Evolutionary conservation across 2,797 vertebrate genomes (phyloP).

Genomic region (Pseudomugil gertrudae): DNA sequence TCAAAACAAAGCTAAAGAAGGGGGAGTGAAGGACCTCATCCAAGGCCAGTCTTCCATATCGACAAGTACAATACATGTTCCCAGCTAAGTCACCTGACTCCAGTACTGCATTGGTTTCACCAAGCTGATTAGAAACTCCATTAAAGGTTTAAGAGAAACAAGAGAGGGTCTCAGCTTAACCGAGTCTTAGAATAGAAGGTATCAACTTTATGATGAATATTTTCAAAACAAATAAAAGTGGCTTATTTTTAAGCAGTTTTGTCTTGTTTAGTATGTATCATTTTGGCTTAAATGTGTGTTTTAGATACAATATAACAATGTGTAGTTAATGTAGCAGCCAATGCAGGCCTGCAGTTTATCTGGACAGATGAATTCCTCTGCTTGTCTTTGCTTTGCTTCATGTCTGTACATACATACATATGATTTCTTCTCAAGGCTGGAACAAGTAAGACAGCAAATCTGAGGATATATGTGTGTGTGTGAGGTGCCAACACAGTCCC

Average conservation of each 20-base stretch:
- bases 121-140: slow-evolving; percentile 35
- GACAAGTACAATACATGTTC: slow-evolving; percentile 34
- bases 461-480: slow-evolving; percentile 5
- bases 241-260: background rate
- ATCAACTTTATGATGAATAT: background rate
- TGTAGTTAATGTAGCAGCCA: background rate
- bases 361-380: background rate
- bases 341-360: background rate
- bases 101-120: slow-evolving; percentile 66
- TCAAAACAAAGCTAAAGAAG: slow-evolving; percentile 78
- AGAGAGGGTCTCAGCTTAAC: background rate
- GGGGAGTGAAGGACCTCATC: slow-evolving; percentile 49
- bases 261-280: background rate
- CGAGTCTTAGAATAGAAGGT: background rate
- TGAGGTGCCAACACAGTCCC: slow-evolving; percentile 38
- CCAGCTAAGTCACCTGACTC: slow-evolving; percentile 50
- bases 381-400: slow-evolving; percentile 17
- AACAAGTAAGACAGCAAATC: slow-evolving; percentile 4
- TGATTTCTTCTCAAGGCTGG: slow-evolving; percentile 6
- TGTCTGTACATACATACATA: background rate
- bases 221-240: slow-evolving; percentile 4
- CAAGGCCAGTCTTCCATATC: slow-evolving; percentile 54
- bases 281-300: background rate
- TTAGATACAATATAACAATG: background rate
- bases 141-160: slow-evolving; percentile 16